These are phyloP conservation scores for Hippocampus comes DNA, from an alignment of 2,113 vertebrate species.

Conservation along the genomic window DNA sequence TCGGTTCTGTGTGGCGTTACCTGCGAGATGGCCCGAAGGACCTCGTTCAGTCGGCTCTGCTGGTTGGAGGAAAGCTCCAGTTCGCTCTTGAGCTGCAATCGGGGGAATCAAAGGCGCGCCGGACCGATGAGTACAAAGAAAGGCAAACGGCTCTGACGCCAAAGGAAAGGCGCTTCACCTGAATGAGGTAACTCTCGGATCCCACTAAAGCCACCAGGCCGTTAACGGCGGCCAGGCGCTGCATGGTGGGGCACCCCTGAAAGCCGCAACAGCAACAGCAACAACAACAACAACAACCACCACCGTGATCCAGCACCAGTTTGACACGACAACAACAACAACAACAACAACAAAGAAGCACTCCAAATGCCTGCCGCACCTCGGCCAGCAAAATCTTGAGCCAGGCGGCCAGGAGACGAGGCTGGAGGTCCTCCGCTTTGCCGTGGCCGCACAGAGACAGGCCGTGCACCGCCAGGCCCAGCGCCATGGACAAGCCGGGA, in stretches of 20 bases:
- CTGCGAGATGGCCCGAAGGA: conserved; percentile 86
- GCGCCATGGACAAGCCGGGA: conserved; percentile 87
- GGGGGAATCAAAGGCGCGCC: not conserved
- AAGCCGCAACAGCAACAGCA: conserved; percentile 11
- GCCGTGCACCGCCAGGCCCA: conserved; percentile 83
- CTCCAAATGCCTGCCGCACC: conserved; percentile 58
- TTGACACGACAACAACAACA: not conserved
- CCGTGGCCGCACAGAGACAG: conserved; percentile 86
- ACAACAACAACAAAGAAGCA: not conserved
- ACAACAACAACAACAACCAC: not conserved
- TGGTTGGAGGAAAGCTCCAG: conserved; percentile 80
- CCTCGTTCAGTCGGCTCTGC: conserved; percentile 86
- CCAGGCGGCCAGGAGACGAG: conserved; percentile 84
- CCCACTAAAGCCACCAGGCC: conserved; percentile 88
- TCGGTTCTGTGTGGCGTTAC: conserved; percentile 49
- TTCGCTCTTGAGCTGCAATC: conserved; percentile 79
- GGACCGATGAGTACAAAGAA: no score
- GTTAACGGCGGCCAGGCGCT: conserved; percentile 86
- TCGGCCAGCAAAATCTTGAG: conserved; percentile 84
- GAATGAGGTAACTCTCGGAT: conserved; percentile 82
- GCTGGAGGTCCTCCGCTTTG: conserved; percentile 84
- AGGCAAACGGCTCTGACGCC: not conserved
- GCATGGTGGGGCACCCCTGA: conserved; percentile 91
- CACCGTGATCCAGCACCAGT: not conserved
- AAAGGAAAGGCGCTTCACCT: conserved; percentile 70